Evolutionary conservation across 2,797 vertebrate genomes (phyloP).

Genomic region (Xiphophorus birchmanni): DNA sequence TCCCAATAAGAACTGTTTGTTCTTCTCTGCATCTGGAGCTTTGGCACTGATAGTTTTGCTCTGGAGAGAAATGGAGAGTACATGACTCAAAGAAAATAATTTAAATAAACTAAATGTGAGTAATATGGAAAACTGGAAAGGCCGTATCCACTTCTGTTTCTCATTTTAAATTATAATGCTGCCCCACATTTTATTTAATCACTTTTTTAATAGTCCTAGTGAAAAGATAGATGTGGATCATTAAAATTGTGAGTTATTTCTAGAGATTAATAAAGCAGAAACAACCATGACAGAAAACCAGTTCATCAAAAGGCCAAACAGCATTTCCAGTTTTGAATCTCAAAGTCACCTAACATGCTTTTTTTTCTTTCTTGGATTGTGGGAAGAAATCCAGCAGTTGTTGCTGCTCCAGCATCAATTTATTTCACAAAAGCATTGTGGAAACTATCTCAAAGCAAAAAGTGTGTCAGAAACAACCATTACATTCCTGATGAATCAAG

Average conservation of each 20-base stretch:
- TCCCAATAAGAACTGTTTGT: conserved; percentile 41
- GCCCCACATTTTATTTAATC: not conserved
- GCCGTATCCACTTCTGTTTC: not conserved
- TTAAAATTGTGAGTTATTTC: not conserved
- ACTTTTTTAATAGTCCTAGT: not conserved
- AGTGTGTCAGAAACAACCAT: not conserved
- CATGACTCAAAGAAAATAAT: conserved; percentile 17
- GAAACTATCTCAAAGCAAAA: not conserved
- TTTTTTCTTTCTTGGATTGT: not conserved
- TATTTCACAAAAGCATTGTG: not conserved
- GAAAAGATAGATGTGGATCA: no score
- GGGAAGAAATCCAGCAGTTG: not conserved
- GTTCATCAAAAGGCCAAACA: not conserved
- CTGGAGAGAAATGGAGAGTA: conserved; percentile 12
- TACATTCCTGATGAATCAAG: not conserved
- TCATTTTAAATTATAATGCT: not conserved
- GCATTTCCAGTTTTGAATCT: not conserved
- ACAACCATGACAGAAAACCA: not conserved
- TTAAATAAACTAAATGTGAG: conserved; percentile 13
- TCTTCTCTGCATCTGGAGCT: conserved; percentile 54
- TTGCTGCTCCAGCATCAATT: not conserved
- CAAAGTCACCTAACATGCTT: not conserved
- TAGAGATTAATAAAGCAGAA: not conserved
- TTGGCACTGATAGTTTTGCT: conserved; percentile 18
- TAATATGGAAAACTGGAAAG: conserved; percentile 19